Base-by-base conservation (phyloP, 1,140 invertebrate species). In the Laupala kohalensis region DNA sequence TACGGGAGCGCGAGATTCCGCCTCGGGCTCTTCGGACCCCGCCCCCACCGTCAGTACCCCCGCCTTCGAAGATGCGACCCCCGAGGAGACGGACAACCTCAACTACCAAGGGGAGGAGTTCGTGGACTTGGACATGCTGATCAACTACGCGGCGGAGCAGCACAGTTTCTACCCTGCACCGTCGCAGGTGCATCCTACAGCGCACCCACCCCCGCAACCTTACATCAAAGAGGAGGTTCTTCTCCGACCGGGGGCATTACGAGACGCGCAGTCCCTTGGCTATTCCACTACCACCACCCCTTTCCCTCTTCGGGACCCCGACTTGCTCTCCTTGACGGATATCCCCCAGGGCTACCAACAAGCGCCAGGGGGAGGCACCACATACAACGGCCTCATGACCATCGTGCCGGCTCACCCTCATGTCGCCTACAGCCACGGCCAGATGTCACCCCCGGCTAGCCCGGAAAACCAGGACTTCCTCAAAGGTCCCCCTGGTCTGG, bases 381-480 rank as follows among this genome's bases (percentile, higher is more conserved):
- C 73, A 9, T 74, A 74, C 72, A 69, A 71, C 62, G 73, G 73
- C 27, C 62, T 73, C 26, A 73, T 74, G 71, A 74, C 71, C 13
- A 73, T 73, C 24, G 63, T 74, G 9, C 70, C 67, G 2, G 26
- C 73, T 9, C 64, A 72, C n/a, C 66, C 67, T 25, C 74, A 77
- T 65, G 75, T 77, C 5, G 75, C 76, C 1, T 78, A 78, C 68
- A 77, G 68, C 71, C 77, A 82, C 77, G 79, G 80, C 9, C 82
- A 84, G 74, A 80, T 85, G 73, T 84, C 83, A 4, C 84, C 84
- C 12, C 83, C 84, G 5, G 82, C 83, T 23, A 84, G 83, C 66
- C 84, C 84, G 19, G 83, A 84, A 70, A 79, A 78, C 71, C 73
- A 79, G 65, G 71, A 75, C 19, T 71, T 69, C 25, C 28, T 69